Conservation (phyloP, 2,888 invertebrate genomes). For the Suillia variegata region DNA sequence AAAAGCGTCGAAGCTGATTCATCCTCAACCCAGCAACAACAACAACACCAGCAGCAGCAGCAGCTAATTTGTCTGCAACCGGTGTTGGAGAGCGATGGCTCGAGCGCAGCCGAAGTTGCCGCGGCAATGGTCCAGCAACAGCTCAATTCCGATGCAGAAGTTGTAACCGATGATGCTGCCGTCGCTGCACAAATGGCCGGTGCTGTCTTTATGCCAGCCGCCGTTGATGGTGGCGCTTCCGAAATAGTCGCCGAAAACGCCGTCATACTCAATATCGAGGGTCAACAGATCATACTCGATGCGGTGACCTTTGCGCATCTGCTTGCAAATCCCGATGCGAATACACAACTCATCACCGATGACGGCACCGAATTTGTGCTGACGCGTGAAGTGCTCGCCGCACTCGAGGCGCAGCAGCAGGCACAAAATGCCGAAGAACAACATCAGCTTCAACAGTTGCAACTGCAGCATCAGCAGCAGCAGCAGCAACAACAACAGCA, state of each 20-base stretch:
- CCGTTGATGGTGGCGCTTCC: not conserved
- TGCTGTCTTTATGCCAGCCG: not conserved
- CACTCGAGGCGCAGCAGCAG: constrained; percentile 33
- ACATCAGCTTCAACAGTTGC: constrained; percentile 27
- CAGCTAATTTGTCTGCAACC: constrained; percentile 38
- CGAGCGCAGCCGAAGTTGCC: constrained; percentile 1
- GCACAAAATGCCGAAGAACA: constrained; percentile 10
- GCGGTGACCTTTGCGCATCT: constrained; percentile 32
- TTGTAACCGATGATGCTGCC: constrained; percentile 4
- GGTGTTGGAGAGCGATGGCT: not conserved
- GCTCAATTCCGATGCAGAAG: constrained; percentile 6
- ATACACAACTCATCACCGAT: constrained; percentile 45
- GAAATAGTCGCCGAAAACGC: constrained; percentile 27
- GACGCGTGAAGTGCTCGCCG: constrained; percentile 42
- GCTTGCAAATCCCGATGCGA: constrained; percentile 32
- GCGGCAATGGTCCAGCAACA: not conserved
- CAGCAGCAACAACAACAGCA: constrained; percentile 11
- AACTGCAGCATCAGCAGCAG: constrained; percentile 52
- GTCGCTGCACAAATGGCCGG: not conserved
- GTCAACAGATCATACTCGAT: constrained; percentile 60
- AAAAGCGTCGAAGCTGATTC: constrained; percentile 33
- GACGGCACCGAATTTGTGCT: constrained; percentile 46
- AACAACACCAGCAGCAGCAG: too few species aligned
- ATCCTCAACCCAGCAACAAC: too few species aligned
- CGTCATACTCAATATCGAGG: constrained; percentile 33